phyloP scores from a whole-genome alignment of 2,113 vertebrate species.

The Equus przewalskii region DNA sequence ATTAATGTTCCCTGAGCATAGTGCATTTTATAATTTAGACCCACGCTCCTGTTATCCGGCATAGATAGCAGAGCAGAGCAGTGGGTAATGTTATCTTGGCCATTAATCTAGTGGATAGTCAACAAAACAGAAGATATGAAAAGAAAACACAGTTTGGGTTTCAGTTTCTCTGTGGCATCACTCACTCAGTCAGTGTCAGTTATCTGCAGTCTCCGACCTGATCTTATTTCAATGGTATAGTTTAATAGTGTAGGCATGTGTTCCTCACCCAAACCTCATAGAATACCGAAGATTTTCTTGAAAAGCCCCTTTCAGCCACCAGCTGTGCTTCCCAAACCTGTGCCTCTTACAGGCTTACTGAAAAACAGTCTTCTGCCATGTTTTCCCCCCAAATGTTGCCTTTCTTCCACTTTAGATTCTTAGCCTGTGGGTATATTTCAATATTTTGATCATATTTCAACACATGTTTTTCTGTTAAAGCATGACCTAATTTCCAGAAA shows the following conservation, averaged over 20 bases:
- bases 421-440: neutral
- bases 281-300: neutral
- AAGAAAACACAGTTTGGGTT: neutral
- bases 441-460: neutral
- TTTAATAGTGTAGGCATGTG: neutral
- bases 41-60: neutral
- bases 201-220: too few species aligned
- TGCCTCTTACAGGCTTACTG: neutral
- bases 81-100: neutral
- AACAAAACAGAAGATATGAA: neutral
- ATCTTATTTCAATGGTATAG: neutral
- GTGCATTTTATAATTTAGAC: neutral
- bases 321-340: neutral
- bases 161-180: neutral
- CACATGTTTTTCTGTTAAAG: neutral
- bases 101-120: neutral
- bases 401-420: slow-evolving; percentile 14
- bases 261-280: neutral
- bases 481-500: neutral
- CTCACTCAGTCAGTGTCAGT: neutral
- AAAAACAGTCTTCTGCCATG: neutral
- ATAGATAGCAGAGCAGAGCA: neutral
- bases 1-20: neutral
- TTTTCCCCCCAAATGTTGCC: neutral
- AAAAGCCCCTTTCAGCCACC: neutral